These are phyloP conservation scores for Raillietiella orientalis DNA, from an alignment of 2,888 invertebrate genomes.

Conservation along the genomic window DNA sequence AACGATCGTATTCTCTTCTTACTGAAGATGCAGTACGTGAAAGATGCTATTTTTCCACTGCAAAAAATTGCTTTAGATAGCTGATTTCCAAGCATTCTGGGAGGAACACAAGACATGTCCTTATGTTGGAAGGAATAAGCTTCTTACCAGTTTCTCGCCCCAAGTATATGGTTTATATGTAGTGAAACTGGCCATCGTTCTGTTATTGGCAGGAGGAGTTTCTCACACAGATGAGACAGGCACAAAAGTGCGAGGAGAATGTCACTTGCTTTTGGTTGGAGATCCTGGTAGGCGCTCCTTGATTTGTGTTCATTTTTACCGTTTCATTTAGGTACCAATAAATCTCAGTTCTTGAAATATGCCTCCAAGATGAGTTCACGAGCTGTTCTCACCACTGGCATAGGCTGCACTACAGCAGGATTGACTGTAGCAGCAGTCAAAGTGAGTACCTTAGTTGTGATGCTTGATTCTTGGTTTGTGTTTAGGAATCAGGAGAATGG, in stretches of 20 bases:
- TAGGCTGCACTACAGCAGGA: conserved; percentile 56
- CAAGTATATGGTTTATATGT: conserved; percentile 58
- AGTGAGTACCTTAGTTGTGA: conserved; percentile 15
- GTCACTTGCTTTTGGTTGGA: conserved; percentile 53
- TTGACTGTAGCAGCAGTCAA: conserved; percentile 56
- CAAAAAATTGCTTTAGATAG: too few species aligned
- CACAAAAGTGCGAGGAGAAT: conserved; percentile 33
- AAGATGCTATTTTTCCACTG: too few species aligned
- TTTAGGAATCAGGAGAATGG: conserved; percentile 59
- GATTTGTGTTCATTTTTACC: conserved; percentile 2
- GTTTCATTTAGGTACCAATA: conserved; percentile 39
- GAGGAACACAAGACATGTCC: conserved; percentile 23
- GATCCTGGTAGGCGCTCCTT: conserved; percentile 27
- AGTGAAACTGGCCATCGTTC: conserved; percentile 48
- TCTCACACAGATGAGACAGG: conserved; percentile 16
- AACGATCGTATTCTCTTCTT: conserved; percentile 15
- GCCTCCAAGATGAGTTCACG: conserved; percentile 30
- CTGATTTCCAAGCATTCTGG: conserved; percentile 41
- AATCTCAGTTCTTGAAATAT: conserved; percentile 46
- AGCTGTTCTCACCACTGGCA: conserved; percentile 51
- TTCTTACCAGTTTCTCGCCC: conserved; percentile 36
- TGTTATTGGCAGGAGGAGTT: conserved; percentile 21
- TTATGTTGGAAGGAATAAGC: conserved; percentile 35
- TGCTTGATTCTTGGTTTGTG: conserved; percentile 4
- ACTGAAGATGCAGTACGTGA: conserved; percentile 30